Evolutionary conservation across 1,140 invertebrate species (phyloP).

Genomic region (Eueides isabella): DNA sequence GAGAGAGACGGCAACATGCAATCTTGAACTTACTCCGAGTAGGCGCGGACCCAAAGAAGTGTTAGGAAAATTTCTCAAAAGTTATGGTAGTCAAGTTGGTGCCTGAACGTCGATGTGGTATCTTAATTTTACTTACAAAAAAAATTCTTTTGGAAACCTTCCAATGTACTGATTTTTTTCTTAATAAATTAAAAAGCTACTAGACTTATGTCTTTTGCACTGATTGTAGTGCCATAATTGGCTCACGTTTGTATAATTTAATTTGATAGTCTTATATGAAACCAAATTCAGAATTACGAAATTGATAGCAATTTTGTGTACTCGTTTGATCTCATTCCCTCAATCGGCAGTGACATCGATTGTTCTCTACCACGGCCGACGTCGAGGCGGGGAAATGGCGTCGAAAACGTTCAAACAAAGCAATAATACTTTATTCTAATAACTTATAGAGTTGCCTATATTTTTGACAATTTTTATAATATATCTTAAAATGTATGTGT

Average conservation of each 20-base stretch:
- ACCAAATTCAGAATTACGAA: constrained; percentile 75
- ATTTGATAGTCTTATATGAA: constrained; percentile 77
- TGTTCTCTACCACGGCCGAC: constrained; percentile 21
- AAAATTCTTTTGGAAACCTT: constrained; percentile 59
- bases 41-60: constrained; percentile 57
- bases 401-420: constrained; percentile 5
- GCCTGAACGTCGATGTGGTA: constrained; percentile 61
- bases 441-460: constrained; percentile 1
- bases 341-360: constrained; percentile 48
- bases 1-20: constrained; percentile 31
- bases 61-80: constrained; percentile 69
- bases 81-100: constrained; percentile 73
- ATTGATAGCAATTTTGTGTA: constrained; percentile 63
- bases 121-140: constrained; percentile 43
- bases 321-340: constrained; percentile 72
- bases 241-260: constrained; percentile 72
- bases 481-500: not conserved
- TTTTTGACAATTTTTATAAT: not conserved
- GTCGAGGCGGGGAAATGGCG: not conserved
- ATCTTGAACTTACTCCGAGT: constrained; percentile 38
- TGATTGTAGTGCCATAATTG: constrained; percentile 80
- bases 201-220: constrained; percentile 76
- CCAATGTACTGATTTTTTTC: constrained; percentile 78
- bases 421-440: constrained; percentile 11
- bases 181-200: constrained; percentile 62